Conservation (phyloP, 2,797 vertebrate genomes). For the Coccyzus lansbergi region DNA sequence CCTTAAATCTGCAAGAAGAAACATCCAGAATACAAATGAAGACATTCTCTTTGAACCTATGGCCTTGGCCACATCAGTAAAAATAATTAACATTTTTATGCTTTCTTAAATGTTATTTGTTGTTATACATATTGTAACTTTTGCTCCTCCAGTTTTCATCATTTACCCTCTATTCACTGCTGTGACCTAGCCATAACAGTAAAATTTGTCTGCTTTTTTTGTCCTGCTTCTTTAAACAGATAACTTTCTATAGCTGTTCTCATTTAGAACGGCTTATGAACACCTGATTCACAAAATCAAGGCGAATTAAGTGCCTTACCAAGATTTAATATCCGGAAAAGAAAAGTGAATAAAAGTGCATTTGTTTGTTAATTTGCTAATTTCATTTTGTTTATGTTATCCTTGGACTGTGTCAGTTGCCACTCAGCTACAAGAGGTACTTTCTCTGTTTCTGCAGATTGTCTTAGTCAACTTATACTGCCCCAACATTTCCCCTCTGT, state of each 20-base stretch:
- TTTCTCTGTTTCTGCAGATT: neutral
- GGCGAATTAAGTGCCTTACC: neutral
- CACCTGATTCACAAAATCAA: neutral
- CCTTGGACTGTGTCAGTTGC: neutral
- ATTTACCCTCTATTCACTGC: neutral
- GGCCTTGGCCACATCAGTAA: neutral
- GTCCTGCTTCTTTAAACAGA: neutral
- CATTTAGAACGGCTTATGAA: neutral
- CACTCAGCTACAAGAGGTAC: neutral
- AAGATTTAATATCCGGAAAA: neutral
- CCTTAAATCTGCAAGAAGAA: neutral
- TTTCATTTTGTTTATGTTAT: neutral
- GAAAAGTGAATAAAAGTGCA: too few relatives aligned
- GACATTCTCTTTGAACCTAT: neutral
- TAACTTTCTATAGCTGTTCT: neutral
- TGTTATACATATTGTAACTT: fast-evolving
- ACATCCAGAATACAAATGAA: neutral
- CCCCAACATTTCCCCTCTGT: neutral
- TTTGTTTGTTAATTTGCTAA: neutral
- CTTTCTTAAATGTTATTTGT: neutral
- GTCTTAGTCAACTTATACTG: neutral
- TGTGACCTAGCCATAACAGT: neutral
- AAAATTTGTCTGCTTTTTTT: neutral
- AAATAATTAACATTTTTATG: neutral
- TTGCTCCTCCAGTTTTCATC: neutral